phyloP scores from a whole-genome alignment of 2,888 invertebrate genomes.

The Noctua janthina region DNA sequence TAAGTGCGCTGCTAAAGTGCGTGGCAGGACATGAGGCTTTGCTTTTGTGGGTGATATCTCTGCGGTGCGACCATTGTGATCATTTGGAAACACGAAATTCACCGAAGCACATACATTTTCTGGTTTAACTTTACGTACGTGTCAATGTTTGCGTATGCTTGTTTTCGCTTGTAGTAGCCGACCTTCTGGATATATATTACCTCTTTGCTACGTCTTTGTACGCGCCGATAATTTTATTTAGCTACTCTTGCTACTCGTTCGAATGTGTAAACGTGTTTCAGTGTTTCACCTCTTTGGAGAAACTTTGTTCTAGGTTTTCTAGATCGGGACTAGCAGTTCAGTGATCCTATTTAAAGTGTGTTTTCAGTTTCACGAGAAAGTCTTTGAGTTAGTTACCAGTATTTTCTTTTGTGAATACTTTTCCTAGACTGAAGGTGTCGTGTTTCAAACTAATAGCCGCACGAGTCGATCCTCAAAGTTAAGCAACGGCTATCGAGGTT shows the following conservation, averaged over 20 bases:
- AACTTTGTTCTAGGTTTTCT: slow-evolving; percentile 20
- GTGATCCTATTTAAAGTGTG: slow-evolving; percentile 4
- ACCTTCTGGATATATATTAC: background rate
- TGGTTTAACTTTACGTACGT: background rate
- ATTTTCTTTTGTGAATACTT: background rate
- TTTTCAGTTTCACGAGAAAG: slow-evolving; percentile 12
- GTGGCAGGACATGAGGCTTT: background rate
- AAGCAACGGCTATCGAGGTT: background rate
- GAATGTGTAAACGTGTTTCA: slow-evolving; percentile 41
- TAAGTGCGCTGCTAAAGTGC: background rate
- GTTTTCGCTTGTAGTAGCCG: background rate
- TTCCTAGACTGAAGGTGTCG: background rate
- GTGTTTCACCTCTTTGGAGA: background rate
- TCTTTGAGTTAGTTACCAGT: background rate
- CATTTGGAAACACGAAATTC: background rate
- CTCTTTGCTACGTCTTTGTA: background rate
- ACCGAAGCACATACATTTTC: background rate
- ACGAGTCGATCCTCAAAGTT: background rate
- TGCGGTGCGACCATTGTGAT: background rate
- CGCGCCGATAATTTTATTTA: slow-evolving; percentile 47
- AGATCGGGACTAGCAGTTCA: slow-evolving; percentile 1
- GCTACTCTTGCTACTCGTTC: slow-evolving; percentile 19
- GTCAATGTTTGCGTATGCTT: background rate
- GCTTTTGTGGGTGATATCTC: background rate
- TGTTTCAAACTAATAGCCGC: too few relatives aligned